Conservation (phyloP, 2,797 vertebrate genomes). For the Rhynchonycteris naso region DNA sequence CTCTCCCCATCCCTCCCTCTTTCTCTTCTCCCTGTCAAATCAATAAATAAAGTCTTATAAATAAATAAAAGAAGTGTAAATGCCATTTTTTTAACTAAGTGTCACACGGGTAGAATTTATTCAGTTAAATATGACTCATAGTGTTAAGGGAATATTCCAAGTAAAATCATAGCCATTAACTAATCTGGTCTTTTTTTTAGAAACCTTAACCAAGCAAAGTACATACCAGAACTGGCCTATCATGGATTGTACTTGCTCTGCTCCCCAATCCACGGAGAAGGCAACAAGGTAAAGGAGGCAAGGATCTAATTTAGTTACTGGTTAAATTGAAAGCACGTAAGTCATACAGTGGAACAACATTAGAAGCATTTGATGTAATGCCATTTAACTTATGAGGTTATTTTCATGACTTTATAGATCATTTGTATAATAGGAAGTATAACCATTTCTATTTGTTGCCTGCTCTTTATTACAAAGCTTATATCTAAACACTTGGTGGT, state of each 20-base stretch:
- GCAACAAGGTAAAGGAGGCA: conserved; percentile 87
- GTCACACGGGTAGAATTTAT: conserved; percentile 5
- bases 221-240: conserved; percentile 92
- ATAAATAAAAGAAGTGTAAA: neutral
- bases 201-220: conserved; percentile 84
- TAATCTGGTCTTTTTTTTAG: conserved; percentile 79
- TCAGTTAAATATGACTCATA: conserved; percentile 48
- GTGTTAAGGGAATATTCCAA: neutral
- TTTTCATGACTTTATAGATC: neutral
- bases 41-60: no score
- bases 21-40: no score
- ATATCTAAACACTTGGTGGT: neutral
- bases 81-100: conserved; percentile 18
- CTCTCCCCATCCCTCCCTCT: no score
- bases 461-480: neutral
- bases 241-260: conserved; percentile 91
- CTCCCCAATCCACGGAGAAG: conserved; percentile 89
- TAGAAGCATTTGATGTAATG: neutral
- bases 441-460: neutral
- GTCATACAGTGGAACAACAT: neutral
- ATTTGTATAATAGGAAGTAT: neutral
- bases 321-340: neutral
- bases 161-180: conserved; percentile 19
- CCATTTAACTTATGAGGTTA: neutral
- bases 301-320: neutral